phyloP scores from a whole-genome alignment of 2,888 invertebrate species.

The Schizaphis graminum region DNA sequence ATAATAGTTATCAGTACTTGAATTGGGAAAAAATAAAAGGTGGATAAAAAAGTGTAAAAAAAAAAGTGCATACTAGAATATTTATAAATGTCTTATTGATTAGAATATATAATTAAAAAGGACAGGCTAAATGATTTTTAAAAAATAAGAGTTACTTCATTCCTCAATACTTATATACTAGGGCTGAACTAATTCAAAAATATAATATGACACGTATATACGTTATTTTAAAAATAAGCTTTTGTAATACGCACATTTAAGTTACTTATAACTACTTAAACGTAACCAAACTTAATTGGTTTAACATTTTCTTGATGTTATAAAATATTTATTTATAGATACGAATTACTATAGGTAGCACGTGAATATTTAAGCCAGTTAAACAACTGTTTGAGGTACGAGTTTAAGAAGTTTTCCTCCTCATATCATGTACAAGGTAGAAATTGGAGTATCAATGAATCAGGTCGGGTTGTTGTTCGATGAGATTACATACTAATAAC shows the following conservation, averaged over 20 bases:
- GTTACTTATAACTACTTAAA: not conserved
- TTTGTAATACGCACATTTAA: not conserved
- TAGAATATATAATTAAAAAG: not conserved
- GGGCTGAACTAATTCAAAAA: not conserved
- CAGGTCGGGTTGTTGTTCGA: no score
- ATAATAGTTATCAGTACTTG: not conserved
- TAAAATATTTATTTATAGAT: not conserved
- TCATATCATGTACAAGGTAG: no score
- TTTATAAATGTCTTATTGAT: not conserved
- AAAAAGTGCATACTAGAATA: not conserved
- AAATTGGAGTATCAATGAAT: no score
- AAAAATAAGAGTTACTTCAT: not conserved
- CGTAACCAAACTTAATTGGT: not conserved
- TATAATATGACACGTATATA: not conserved
- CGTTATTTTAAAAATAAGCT: not conserved
- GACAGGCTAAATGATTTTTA: not conserved
- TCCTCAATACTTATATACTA: not conserved
- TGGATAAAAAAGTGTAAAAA: not conserved
- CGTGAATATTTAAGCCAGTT: no score
- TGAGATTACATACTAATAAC: no score
- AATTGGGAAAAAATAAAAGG: not conserved
- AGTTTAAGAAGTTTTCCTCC: no score
- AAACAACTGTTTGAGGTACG: no score
- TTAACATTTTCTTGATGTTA: not conserved
- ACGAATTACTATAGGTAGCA: no score